Base-by-base conservation (phyloP, 2,113 vertebrate genomes). In the Pterocles gutturalis region DNA sequence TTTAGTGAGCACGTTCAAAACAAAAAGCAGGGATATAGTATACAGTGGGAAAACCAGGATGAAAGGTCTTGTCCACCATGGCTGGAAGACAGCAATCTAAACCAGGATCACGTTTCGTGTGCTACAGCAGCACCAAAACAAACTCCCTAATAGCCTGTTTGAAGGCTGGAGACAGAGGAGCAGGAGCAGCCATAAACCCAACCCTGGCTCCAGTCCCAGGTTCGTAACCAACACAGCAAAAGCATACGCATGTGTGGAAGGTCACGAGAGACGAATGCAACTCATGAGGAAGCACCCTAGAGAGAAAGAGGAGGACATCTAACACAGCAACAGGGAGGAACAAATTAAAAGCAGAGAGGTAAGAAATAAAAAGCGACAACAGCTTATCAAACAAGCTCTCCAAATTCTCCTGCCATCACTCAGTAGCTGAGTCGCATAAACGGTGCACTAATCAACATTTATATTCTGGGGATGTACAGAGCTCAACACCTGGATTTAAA, bases 361-460 rank as follows among this genome's bases (percentile, higher is more conserved):
- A 81, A 64, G 29, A 51, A 38, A 80, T 34, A 22, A 77, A 69
- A 81, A 84, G 29, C 0, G 0, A 31, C 76, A 82, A 33, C 11
- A n/a, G 28, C 17, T 83, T 86, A 95, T 86, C 80, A 90, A 81
- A 83, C 18, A 46, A 67, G 33, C 48, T 75, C 73, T 89, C 64
- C 61, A 77, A 53, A 84, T 87, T 83, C 67, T 87, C 90, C 77
- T 84, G 80, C 72, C 80, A 82, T 75, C 4, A 0, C 65, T 83
- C 61, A n/a, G 48, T 12, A 57, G 61, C 76, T 66, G 67, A 83
- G 33, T 87, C 7, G 3, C 64, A 67, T 36, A 60, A 87, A 69
- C 45, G 53, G 45, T 1, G 5, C 29, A 29, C 49, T 20, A 31
- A 83, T 88, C 41, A 67, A 38, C 72, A 87, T 95, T 95, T 84